Base-by-base conservation (phyloP, 2,797 vertebrate species). In the Salarias fasciatus region DNA sequence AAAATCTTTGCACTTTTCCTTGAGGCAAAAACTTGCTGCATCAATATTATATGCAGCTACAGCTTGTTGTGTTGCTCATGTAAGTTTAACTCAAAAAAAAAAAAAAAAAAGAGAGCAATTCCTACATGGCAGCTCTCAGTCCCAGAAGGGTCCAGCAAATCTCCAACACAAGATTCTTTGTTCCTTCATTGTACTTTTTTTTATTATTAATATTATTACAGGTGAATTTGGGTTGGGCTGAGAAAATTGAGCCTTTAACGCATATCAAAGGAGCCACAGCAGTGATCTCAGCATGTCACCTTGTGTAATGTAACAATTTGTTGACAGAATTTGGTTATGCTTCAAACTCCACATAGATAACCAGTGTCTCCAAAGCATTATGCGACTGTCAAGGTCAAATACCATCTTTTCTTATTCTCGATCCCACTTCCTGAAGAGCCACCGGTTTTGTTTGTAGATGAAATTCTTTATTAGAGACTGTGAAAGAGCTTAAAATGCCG, bases 331-430 rank as follows among this genome's bases (percentile, higher is more conserved):
- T 9, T 42, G 13, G 6, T 8, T 40, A 33, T 33, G 5, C 46
- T 46, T 9, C 11, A 24, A 44, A 44, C 3, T 5, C 9, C 5
- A 11, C 24, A 42, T 7, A 18, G 8, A 15, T 18, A 43, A 18
- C 1, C 5, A 4, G n/a, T 44, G n/a, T 11, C 44, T 4, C 6
- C 33, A 28, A 49, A 41, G 1, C 4, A 15, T 10, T 51, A 11
- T 57, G 10, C 49, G 8, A 12, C n/a, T 49, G n/a, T 73, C 52
- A 65, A 28, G 11, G n/a, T 73, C 52, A 65, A 28, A n/a, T 38
- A 40, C 11, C 10, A 1, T 5, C 13, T 8, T 15, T 13, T 49
- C 30, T 35, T 18, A 37, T 11, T 14, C 46, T 47, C 6, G 1
- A 35, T 59, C 12, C 44, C 38, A 53, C 38, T 48, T 24, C 18